Evolutionary conservation across 2,797 vertebrate genomes (phyloP).

Genomic region (Euthynnus affinis): DNA sequence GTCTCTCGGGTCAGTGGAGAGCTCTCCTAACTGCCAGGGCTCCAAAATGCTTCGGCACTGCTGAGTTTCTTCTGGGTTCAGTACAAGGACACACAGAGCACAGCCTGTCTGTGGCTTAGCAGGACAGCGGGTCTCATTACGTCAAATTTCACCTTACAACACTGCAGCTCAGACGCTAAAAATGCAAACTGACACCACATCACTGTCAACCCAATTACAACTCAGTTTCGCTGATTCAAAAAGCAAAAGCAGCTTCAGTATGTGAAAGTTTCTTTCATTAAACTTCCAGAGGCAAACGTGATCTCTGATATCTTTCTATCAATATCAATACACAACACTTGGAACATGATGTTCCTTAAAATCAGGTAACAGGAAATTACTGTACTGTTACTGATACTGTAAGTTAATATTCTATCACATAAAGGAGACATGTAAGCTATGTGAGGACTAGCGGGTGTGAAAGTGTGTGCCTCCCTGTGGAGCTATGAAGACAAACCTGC

Average conservation of each 20-base stretch:
- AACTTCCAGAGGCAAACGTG: neutral
- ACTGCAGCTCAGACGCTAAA: slow-evolving; percentile 4
- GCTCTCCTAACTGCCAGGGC: slow-evolving; percentile 43
- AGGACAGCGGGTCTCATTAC: slow-evolving; percentile 31
- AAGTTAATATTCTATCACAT: slow-evolving; percentile 66
- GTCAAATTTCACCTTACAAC: slow-evolving; percentile 30
- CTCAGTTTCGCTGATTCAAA: slow-evolving; percentile 14
- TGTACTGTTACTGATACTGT: slow-evolving; percentile 1
- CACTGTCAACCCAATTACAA: neutral
- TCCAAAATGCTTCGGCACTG: slow-evolving; percentile 42
- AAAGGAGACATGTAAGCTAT: slow-evolving; percentile 67
- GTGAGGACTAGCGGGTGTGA: slow-evolving; percentile 53
- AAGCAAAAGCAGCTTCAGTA: neutral
- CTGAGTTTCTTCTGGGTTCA: slow-evolving; percentile 49
- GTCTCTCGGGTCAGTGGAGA: slow-evolving; percentile 45
- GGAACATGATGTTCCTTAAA: slow-evolving; percentile 38
- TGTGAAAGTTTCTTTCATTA: slow-evolving; percentile 1
- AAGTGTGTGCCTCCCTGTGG: slow-evolving; percentile 65
- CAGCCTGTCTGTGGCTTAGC: slow-evolving; percentile 36
- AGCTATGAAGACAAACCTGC: slow-evolving; percentile 62
- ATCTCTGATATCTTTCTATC: slow-evolving; percentile 12
- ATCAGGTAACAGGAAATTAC: slow-evolving; percentile 6
- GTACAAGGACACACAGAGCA: slow-evolving; percentile 55
- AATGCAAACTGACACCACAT: slow-evolving; percentile 27
- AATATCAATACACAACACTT: slow-evolving; percentile 23